Base-by-base conservation (phyloP, 2,797 vertebrate genomes). In the Sarcoramphus papa region DNA sequence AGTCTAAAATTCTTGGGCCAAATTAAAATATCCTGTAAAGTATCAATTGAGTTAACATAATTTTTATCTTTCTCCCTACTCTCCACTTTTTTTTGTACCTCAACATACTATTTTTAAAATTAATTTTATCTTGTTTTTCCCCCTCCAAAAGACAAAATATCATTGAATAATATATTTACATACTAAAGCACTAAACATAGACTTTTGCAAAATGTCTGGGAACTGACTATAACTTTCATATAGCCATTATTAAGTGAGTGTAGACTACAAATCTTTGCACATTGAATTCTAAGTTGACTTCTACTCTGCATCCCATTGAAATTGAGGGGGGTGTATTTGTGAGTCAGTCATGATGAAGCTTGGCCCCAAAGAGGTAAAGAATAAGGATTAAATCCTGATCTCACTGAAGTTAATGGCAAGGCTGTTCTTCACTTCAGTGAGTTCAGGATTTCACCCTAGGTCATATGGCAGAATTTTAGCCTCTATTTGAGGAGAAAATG, bases 401-500 rank as follows among this genome's bases (percentile, higher is more conserved):
- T 78, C 40, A 18, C 24, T 33, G 53, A 88, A 76, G 48, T 72
- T 85, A 81, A 69, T 19, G 43, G 18, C 50, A 69, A 94, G 28
- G 7, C 7, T 78, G 33, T 45, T 90, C 53, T 73, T 74, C 48
- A n/a, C 41, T 70, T 91, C 76, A 33, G 3, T 10, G 68, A 33
- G 75, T 68, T 73, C 79, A 88, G 37, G 47, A 91, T 90, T 94
- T 93, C 69, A 94, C 73, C 69, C 43, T 85, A 80, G 94, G 88
- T 88, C 51, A 16, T 62, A 51, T 59, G 79, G 88, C 93, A 97
- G 65, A 91, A 91, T 68, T 93, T 47, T 81, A 95, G 79, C 85
- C 92, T 93, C 65, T 95, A 12, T 97, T 96, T 96, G 92, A 95
- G 88, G 62, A 93, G 65, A 97, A 97, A 98, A 97, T 97, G 90